Base-by-base conservation (phyloP, 2,888 invertebrate species). In the Trissolcus japonicus region DNA sequence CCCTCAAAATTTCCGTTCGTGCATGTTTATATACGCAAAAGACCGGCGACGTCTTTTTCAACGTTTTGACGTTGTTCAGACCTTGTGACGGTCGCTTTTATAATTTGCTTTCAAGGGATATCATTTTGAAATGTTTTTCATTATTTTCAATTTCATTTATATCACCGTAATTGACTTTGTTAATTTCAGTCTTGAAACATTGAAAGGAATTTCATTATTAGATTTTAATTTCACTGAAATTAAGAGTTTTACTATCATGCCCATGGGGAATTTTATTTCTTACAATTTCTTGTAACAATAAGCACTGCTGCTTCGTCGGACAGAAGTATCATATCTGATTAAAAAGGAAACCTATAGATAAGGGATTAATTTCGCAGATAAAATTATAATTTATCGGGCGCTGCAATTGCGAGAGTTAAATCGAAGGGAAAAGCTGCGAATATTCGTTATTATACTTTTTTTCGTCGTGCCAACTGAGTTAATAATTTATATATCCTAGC, bases 21-120 rank as follows among this genome's bases (percentile, higher is more conserved):
- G n/a, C n/a, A n/a, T n/a, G 16, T 16, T 41, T 14, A 1, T 54
- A 40, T 17, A n/a, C 0, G 25, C 3, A 35, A 53, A 25, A 54
- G 43, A 54, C 54, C 25, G n/a, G 21, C 21, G 29, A 40, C 16
- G 6, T 35, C 53, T 53, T 53, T 25, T 53, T 53, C 21, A 25
- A 53, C 53, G 53, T 6, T 11, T 53, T 9, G 4, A n/a, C 17
- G 13, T 14, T 53, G 25, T 53, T 19, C 53, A 53, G 3, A 53
- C 17, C 53, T 25, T 25, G 14, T 19, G 25, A 43, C 43, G 43
- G 3, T n/a, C 6, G 43, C 43, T 25, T 43, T 43, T 14, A 43
- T 43, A n/a, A 3, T 6, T 9, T 2, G 16, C 14, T 46, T 14
- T 14, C 14, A 46, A 46, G 35, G 6, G 3, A 46, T 19, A 16